Conservation (phyloP, 2,797 vertebrate genomes). For the Chaetodon trifasciatus region DNA sequence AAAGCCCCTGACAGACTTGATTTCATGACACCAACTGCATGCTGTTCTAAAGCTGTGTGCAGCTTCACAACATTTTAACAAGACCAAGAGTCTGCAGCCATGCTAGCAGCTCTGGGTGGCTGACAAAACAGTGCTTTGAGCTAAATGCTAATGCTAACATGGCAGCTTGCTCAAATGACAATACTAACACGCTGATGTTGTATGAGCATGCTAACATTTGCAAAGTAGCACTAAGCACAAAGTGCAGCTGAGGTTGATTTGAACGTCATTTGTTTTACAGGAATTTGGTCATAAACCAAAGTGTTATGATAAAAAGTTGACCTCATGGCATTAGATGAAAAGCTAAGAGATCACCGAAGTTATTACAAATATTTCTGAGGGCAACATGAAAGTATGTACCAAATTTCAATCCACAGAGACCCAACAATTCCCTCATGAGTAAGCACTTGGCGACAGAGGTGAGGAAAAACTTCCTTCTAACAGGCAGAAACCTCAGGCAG, state of each 20-base stretch:
- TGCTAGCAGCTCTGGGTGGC: neutral
- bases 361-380: neutral
- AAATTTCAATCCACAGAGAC: neutral
- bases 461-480: too few relatives aligned
- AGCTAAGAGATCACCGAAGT: neutral
- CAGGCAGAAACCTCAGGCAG: too few relatives aligned
- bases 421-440: too few relatives aligned
- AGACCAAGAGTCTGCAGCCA: neutral
- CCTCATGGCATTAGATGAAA: neutral
- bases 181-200: constrained; percentile 8
- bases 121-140: neutral
- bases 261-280: neutral
- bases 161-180: neutral
- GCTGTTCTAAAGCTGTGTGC: neutral
- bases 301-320: neutral
- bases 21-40: neutral
- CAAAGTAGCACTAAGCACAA: constrained; percentile 3
- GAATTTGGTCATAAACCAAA: neutral
- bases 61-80: neutral
- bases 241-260: neutral
- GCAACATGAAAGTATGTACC: neutral
- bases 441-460: too few relatives aligned
- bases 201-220: constrained; percentile 1
- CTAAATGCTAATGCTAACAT: constrained; percentile 5
- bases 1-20: constrained; percentile 13